Evolutionary conservation across 2,113 vertebrate species (phyloP), one percentile per base, ranked within the genome.

Genomic region (Addax nasomaculatus): DNA sequence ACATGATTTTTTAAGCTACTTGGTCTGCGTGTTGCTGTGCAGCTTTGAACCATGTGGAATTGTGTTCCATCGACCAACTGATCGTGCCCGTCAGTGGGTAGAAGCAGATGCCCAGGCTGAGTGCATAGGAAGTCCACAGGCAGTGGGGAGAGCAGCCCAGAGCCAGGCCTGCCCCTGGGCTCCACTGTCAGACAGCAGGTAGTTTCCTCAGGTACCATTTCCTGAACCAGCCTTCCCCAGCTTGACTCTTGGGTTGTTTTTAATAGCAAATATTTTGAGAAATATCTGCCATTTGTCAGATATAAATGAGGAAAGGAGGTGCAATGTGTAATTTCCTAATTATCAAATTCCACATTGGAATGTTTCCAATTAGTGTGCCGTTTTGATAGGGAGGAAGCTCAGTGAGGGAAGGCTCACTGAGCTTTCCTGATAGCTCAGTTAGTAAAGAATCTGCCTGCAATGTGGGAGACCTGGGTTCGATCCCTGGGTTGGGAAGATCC

Each of bases 61-160:
- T 23, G 5, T 73, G 84, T 92, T 88, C 60, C 5, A 0, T 33
- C 21, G 43, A 57, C 78, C 47, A 27, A 2, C 43, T 51, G n/a
- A 45, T 60, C 21, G n/a, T 70, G 43, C 55, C 73, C 15, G 2
- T 49, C 13, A 78, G 47, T 36, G 25, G 62, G 55, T 21, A 3
- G 92, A 45, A 80, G 57, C 89, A 81, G 80, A 49, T n/a, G 43
- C 27, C 55, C 60, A 55, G 13, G 12, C 85, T 90, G 30, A 80
- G 36, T 58, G 73, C 13, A 13, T 62, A 93, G 33, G 9, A 64
- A 73, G 39, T 51, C 55, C 39, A 1, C 7, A 29, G 36, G 33
- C 70, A 25, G 1, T 5, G 49, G 47, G 36, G 10, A 23, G 21
- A 19, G 33, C 58, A 53, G 36, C 47, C 62, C 16, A 0, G 4